phyloP scores from a whole-genome alignment of 2,797 vertebrate species.

The Coccyzus lansbergi region DNA sequence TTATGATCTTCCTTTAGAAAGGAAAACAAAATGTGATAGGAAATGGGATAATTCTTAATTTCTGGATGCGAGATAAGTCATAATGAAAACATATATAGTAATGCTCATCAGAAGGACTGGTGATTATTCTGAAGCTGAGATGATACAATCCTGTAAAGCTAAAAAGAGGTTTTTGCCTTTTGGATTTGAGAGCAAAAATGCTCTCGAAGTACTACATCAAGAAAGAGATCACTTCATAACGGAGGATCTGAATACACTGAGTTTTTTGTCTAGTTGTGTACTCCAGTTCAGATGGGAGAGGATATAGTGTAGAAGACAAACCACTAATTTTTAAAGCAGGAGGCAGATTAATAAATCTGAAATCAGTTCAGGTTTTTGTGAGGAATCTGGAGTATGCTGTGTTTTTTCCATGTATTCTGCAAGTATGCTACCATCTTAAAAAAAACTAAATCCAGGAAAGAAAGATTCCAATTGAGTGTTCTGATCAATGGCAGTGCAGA shows the following conservation, averaged over 20 bases:
- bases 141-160: background rate
- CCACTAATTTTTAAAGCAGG: background rate
- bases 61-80: background rate
- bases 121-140: background rate
- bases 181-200: background rate
- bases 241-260: background rate
- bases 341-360: background rate
- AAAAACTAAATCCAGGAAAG: background rate
- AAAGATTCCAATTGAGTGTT: background rate
- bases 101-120: background rate
- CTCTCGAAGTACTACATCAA: background rate
- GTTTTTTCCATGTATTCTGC: background rate
- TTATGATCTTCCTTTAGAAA: background rate
- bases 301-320: background rate
- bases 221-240: background rate
- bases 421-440: background rate
- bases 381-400: background rate
- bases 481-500: background rate
- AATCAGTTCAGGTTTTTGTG: background rate
- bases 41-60: background rate
- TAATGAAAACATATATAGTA: background rate
- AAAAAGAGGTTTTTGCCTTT: background rate
- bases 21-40: background rate
- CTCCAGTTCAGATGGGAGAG: background rate
- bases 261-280: background rate